These are phyloP conservation scores for Zenarchopterus dispar DNA, from an alignment of 2,797 vertebrate genomes.

Conservation along the genomic window DNA sequence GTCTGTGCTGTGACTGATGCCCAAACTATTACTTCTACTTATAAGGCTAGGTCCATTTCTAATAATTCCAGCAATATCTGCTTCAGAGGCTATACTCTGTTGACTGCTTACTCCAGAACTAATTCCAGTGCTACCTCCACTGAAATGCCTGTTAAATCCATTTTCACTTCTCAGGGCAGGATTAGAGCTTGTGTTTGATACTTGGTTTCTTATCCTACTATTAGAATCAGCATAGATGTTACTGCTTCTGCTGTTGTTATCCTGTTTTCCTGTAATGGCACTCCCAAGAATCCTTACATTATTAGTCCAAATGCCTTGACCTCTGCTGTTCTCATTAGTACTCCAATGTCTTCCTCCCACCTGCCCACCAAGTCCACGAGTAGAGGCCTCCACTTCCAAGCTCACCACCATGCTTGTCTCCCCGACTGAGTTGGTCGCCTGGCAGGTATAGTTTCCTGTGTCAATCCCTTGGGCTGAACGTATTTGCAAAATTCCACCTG, in stretches of 20 bases:
- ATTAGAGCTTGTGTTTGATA: constrained; percentile 42
- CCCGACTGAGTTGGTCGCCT: constrained; percentile 83
- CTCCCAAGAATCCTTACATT: constrained; percentile 29
- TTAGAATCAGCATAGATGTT: constrained; percentile 23
- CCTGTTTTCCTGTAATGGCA: constrained; percentile 27
- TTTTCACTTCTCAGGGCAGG: constrained; percentile 42
- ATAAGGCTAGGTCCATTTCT: constrained; percentile 34
- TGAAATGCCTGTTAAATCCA: constrained; percentile 43
- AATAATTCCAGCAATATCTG: constrained; percentile 36
- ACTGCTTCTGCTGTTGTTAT: constrained; percentile 30
- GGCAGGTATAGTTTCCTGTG: constrained; percentile 92
- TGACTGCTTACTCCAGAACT: constrained; percentile 21
- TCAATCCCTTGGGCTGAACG: constrained; percentile 85
- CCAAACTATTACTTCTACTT: constrained; percentile 24
- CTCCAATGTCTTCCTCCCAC: constrained; percentile 36
- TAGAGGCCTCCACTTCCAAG: constrained; percentile 80
- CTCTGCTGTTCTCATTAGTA: constrained; percentile 7
- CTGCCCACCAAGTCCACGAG: constrained; percentile 72
- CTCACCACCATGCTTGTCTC: constrained; percentile 81
- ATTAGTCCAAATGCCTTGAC: constrained; percentile 11
- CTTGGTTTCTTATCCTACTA: constrained; percentile 31
- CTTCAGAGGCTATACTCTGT: constrained; percentile 43
- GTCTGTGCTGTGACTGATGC: constrained; percentile 35
- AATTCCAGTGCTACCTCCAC: constrained; percentile 38
- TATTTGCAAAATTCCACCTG: constrained; percentile 87